Evolutionary conservation across 2,797 vertebrate species (phyloP), one percentile per base, ranked within the genome.

Genomic region (Picus viridis): DNA sequence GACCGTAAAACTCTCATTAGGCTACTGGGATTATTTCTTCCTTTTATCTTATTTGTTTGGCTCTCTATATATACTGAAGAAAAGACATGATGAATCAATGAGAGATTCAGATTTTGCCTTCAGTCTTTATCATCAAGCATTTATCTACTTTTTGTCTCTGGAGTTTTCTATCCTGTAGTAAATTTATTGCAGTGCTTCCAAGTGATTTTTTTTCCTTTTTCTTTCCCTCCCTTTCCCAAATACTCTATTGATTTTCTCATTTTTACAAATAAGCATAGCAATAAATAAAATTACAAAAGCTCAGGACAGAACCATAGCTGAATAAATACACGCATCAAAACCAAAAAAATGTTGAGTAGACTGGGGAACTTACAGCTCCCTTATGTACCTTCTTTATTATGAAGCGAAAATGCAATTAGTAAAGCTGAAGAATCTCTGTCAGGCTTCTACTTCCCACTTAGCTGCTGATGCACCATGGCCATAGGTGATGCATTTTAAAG

Each of bases 61-160:
- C 47, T 89, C 65, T 94, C 65, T 91, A 85, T 90, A 96, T 96
- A 95, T 87, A 88, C 67, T 76, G 65, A 83, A 86, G 83, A 95
- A 92, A 91, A 92, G 84, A 95, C 77, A 83, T 67, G 56, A 57
- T 86, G 89, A 97, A 96, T 92, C 91, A 91, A 96, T 87, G 90
- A 94, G 27, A 51, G 49, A 94, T 96, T 97, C 95, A 87, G 89
- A 92, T 93, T 96, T 96, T 86, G 92, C 83, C 92, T 86, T 95
- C 88, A 90, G 94, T 92, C 69, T 96, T 91, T 94, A 96, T 92
- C 61, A 96, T 78, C 47, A 68, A 68, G 30, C 79, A 89, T 96
- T 97, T 96, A 95, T 96, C 88, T 96, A 39, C 83, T 92, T 95
- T 96, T 97, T 92, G 86, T 95, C 93, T 90, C 90, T 93, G 77